phyloP scores from a whole-genome alignment of 2,113 vertebrate species.

The Larimichthys polyactis region DNA sequence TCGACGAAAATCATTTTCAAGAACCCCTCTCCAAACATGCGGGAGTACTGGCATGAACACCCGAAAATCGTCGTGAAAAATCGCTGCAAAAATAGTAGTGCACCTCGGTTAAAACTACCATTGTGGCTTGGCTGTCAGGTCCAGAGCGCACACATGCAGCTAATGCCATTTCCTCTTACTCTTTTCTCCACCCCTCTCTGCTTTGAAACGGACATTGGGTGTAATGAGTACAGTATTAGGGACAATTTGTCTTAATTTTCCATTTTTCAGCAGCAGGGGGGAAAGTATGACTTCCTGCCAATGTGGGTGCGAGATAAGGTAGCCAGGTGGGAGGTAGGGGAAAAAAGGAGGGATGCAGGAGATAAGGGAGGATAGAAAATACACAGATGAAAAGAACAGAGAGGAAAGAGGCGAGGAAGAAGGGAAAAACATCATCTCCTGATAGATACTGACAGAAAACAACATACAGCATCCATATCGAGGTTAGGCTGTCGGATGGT shows the following conservation, averaged over 20 bases:
- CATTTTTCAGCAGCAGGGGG: constrained; percentile 46
- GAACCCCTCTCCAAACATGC: constrained; percentile 34
- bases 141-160: constrained; percentile 17
- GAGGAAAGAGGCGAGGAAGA: neutral
- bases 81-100: constrained; percentile 1
- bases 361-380: neutral
- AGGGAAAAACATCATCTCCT: neutral
- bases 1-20: constrained; percentile 50
- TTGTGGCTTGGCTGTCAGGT: constrained; percentile 10
- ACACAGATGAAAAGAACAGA: neutral
- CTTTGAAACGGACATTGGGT: constrained; percentile 47
- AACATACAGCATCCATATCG: constrained; percentile 24
- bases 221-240: constrained; percentile 58
- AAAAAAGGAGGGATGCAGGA: neutral
- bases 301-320: constrained; percentile 26
- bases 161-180: constrained; percentile 2
- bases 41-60: constrained; percentile 25
- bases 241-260: constrained; percentile 68
- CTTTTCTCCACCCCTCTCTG: constrained; percentile 7
- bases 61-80: constrained; percentile 33
- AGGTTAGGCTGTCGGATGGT: constrained; percentile 11
- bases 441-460: constrained; percentile 44
- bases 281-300: constrained; percentile 41
- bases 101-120: neutral
- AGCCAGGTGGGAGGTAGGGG: constrained; percentile 31